phyloP scores from a whole-genome alignment of 2,113 vertebrate species.

The Deroptyus accipitrinus region DNA sequence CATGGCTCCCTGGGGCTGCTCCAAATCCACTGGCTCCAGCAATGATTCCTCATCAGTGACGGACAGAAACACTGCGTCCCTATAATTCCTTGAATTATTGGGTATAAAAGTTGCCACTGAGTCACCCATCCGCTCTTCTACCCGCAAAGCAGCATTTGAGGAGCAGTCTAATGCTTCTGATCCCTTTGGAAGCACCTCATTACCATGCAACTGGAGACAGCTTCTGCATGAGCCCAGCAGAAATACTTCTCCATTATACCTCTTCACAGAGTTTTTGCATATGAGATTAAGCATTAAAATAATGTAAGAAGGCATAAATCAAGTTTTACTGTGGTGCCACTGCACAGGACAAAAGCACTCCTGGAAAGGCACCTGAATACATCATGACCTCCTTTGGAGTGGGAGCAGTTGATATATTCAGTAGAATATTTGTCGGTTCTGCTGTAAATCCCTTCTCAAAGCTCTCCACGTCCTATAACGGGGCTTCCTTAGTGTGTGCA shows the following conservation, averaged over 20 bases:
- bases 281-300: slow-evolving; percentile 45
- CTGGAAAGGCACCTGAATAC: slow-evolving; percentile 6
- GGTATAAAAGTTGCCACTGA: background rate
- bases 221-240: slow-evolving; percentile 15
- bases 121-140: background rate
- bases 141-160: background rate
- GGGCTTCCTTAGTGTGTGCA: background rate
- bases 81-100: background rate
- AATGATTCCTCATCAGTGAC: background rate
- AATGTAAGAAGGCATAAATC: slow-evolving; percentile 47
- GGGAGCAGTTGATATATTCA: background rate
- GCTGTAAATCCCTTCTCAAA: background rate
- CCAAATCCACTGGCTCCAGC: background rate
- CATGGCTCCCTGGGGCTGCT: background rate
- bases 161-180: background rate
- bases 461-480: rapidly evolving
- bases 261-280: slow-evolving; percentile 34
- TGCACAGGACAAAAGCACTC: background rate
- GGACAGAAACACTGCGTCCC: background rate
- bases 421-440: background rate
- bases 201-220: background rate
- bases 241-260: background rate
- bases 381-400: background rate
- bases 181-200: background rate
- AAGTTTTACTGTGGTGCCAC: background rate